phyloP scores from a whole-genome alignment of 1,140 invertebrate genomes.

The Spodoptera litura region DNA sequence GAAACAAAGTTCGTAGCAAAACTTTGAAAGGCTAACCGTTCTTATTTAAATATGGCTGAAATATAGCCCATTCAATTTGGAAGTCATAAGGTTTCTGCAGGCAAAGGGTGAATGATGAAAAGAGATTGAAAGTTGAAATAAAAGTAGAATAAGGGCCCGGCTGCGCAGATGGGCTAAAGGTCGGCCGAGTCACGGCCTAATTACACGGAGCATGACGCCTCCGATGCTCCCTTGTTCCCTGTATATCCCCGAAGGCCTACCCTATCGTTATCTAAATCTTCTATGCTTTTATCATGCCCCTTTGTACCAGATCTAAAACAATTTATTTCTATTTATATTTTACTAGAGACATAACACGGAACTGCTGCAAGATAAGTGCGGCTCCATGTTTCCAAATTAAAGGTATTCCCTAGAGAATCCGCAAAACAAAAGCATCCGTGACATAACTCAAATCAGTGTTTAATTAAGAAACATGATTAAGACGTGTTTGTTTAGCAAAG shows the following conservation, averaged over 20 bases:
- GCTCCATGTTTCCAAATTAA: not conserved
- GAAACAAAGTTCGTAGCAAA: conserved; percentile 9
- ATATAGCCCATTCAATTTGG: conserved; percentile 18
- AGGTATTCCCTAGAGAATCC: not conserved
- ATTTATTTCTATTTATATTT: conserved; percentile 25
- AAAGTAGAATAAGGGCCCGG: conserved; percentile 37
- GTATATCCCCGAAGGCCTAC: conserved; percentile 32
- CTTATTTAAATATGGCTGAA: not conserved
- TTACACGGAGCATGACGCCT: conserved; percentile 44
- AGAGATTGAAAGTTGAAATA: conserved; percentile 44
- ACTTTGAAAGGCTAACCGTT: conserved; percentile 25
- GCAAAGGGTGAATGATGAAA: conserved; percentile 36
- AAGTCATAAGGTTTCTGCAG: conserved; percentile 14
- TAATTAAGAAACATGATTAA: conserved; percentile 36
- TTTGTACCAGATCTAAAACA: conserved; percentile 37
- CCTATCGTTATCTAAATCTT: conserved; percentile 45
- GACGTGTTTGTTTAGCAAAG: not conserved
- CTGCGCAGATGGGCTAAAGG: conserved; percentile 33
- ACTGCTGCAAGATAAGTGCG: not conserved
- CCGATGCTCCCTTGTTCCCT: conserved; percentile 35
- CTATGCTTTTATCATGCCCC: conserved; percentile 29
- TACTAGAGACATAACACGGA: conserved; percentile 20
- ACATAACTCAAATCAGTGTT: conserved; percentile 28
- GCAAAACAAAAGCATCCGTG: not conserved
- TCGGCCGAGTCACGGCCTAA: conserved; percentile 44